phyloP scores from a whole-genome alignment of 2,113 vertebrate species.

The Athene noctua region DNA sequence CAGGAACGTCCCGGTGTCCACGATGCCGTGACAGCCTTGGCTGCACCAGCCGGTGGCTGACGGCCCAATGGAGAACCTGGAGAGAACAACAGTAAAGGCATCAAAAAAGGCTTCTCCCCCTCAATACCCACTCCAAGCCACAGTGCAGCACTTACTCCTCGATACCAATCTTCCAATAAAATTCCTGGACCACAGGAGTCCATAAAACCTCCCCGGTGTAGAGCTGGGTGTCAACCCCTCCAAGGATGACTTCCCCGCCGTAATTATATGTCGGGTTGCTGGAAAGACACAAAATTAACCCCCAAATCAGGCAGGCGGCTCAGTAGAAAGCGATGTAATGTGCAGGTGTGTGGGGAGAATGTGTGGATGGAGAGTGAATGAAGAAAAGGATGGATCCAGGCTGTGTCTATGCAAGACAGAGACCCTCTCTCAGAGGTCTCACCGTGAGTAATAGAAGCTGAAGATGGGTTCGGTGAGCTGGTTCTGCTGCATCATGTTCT shows the following conservation, averaged over 20 bases:
- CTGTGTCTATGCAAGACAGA: background rate
- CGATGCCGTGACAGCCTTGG: constrained; percentile 57
- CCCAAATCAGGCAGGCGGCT: background rate
- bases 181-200: constrained; percentile 60
- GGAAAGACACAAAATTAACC: background rate
- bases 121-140: accelerated
- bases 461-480: constrained; percentile 61
- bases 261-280: constrained; percentile 25
- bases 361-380: background rate
- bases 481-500: constrained; percentile 45
- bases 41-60: constrained; percentile 50
- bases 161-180: constrained; percentile 67
- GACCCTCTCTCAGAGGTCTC: background rate
- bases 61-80: constrained; percentile 60
- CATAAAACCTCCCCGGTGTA: constrained; percentile 57
- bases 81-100: background rate
- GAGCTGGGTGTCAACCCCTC: constrained; percentile 42
- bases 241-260: constrained; percentile 66
- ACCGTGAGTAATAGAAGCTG: constrained; percentile 68
- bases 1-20: constrained; percentile 60
- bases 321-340: accelerated
- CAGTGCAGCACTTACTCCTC: constrained; percentile 41
- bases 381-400: background rate
- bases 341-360: accelerated
- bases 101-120: background rate